Evolutionary conservation across 2,797 vertebrate species (phyloP).

Genomic region (Prionace glauca): DNA sequence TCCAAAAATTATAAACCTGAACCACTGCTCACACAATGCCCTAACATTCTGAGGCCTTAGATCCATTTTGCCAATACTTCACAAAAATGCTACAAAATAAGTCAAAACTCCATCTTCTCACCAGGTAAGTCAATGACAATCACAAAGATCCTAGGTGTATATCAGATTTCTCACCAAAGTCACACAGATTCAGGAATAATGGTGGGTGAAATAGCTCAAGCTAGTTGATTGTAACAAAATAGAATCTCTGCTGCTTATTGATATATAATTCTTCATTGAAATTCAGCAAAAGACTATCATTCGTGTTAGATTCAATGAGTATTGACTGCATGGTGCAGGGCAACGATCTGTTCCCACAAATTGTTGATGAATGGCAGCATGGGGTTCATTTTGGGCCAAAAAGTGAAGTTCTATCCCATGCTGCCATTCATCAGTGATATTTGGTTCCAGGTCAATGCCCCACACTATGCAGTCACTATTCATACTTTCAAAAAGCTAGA

Average conservation of each 20-base stretch:
- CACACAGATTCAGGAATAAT: background rate
- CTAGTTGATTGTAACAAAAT: background rate
- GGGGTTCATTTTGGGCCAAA: background rate
- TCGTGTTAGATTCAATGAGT: background rate
- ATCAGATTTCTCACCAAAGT: background rate
- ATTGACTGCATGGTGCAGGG: background rate
- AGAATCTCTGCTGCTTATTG: background rate
- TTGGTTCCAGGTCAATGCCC: too few relatives aligned
- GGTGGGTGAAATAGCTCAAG: background rate
- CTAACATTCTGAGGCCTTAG: background rate
- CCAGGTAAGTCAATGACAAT: background rate
- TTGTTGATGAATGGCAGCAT: background rate
- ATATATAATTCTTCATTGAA: too few relatives aligned
- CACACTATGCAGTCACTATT: too few relatives aligned
- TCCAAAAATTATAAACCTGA: background rate
- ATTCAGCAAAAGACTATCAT: background rate
- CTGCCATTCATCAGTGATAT: too few relatives aligned
- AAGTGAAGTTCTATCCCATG: too few relatives aligned
- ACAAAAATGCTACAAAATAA: background rate
- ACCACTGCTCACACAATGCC: background rate
- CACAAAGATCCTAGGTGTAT: background rate
- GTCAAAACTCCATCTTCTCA: background rate
- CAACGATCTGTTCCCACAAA: background rate
- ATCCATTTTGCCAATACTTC: background rate
- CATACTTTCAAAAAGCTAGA: background rate